Evolutionary conservation across 2,797 vertebrate species (phyloP), one percentile per base, ranked within the genome.

Genomic region (Scolopax rusticola): DNA sequence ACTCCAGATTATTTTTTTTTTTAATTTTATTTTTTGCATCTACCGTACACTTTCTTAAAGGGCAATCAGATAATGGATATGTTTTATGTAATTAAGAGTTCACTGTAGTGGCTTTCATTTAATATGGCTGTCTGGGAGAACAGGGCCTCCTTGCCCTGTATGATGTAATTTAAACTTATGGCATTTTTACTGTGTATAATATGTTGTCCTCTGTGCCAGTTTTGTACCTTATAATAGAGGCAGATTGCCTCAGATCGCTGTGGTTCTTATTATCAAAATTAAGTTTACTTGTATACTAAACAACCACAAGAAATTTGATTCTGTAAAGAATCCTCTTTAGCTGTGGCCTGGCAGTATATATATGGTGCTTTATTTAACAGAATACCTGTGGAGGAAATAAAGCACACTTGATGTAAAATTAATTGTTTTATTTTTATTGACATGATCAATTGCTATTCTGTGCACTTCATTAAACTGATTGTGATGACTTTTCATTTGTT

Each of bases 291-390:
- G 99, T 99, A 99, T 98, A 99, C 98, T 99, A 99, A 99, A 99
- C 98, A 99, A 99, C 99, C 99, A 99, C 99, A 98, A 99, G 98
- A 99, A 99, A 99, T 98, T 99, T 99, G 99, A 99, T 99, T 99
- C 99, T 99, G 99, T 99, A 99, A 99, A 99, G 99, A 99, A 99
- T 99, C 99, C 98, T 99, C 98, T 99, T 98, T 99, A 99, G 98
- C 98, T 99, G 98, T 99, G 99, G 99, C 99, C 99, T 99, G 99
- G 99, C 99, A 98, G 99, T 99, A 99, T 99, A 99, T 98, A 99
- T 99, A 99, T 98, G 99, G 99, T 99, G 99, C 99, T 99, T 99
- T 99, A 99, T 99, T 99, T 99, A 99, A 99, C 99, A 99, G 98
- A 98, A 98, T 98, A 98, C 98, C 98, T 99, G 98, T 99, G 99